phyloP scores from a whole-genome alignment of 23 tunicate species.

The Pegea sp. region DNA sequence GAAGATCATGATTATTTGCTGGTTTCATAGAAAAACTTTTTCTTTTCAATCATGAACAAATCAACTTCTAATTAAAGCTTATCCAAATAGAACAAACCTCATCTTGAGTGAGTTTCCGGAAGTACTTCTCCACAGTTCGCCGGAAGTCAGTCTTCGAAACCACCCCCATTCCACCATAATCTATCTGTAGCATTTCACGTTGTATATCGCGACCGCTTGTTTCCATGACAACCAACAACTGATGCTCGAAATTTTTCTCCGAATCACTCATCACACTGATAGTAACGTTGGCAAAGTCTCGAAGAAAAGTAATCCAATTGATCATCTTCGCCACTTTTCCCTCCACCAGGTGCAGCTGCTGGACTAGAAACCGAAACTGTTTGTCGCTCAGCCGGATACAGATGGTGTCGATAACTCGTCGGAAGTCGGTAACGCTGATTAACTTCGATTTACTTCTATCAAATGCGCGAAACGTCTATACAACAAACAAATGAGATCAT shows the following conservation, averaged over 20 bases:
- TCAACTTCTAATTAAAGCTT: neutral
- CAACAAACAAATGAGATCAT: neutral
- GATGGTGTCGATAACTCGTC: constrained; percentile 69
- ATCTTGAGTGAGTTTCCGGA: constrained; percentile 48
- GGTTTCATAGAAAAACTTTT: neutral
- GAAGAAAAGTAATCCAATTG: constrained; percentile 79
- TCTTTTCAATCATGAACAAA: neutral
- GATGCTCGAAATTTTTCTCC: too few relatives aligned
- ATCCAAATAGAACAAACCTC: constrained; percentile 28
- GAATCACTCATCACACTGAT: constrained; percentile 50
- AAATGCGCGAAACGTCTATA: constrained; percentile 3
- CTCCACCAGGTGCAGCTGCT: constrained; percentile 12
- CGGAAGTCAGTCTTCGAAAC: constrained; percentile 70
- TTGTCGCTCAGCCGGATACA: constrained; percentile 60
- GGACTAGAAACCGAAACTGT: constrained; percentile 44
- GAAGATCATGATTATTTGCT: too few relatives aligned
- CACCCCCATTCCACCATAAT: constrained; percentile 72
- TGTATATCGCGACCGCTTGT: too few relatives aligned
- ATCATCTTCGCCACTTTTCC: constrained; percentile 17
- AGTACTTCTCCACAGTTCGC: constrained; percentile 31
- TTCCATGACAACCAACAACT: too few relatives aligned
- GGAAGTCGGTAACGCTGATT: constrained; percentile 55
- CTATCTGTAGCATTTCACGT: constrained; percentile 52
- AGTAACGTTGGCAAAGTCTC: constrained; percentile 36
- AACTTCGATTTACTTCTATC: constrained; percentile 56